These are phyloP conservation scores for Synanthedon tipuliformis DNA, from an alignment of 2,888 invertebrate species.

Conservation along the genomic window DNA sequence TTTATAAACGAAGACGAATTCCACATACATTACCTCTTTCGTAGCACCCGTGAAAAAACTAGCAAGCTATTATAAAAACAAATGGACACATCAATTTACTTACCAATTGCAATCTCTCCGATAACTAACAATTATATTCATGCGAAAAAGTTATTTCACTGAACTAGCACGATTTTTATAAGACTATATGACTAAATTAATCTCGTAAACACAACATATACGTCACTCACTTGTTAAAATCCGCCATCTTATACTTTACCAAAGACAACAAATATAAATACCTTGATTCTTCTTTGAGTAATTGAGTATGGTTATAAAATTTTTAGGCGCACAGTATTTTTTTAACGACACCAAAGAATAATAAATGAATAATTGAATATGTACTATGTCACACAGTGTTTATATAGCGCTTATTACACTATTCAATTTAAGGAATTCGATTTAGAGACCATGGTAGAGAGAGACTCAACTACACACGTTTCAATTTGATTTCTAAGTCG, in stretches of 20 bases:
- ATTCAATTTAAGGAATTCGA: no score
- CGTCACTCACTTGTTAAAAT: constrained; percentile 45
- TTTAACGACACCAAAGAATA: no score
- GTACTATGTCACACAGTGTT: no score
- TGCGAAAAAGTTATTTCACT: constrained; percentile 37
- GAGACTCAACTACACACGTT: no score
- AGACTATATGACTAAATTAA: constrained; percentile 24
- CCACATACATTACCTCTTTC: constrained; percentile 41
- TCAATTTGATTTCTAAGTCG: no score
- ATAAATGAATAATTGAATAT: no score
- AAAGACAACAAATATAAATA: constrained; percentile 19
- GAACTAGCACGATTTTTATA: constrained; percentile 28
- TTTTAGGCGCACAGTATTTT: no score
- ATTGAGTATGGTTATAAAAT: no score
- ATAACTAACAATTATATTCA: constrained; percentile 13
- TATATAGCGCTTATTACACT: no score
- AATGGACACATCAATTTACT: constrained; percentile 15
- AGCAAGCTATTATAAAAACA: constrained; percentile 7
- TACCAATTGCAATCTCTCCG: constrained; percentile 23
- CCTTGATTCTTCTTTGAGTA: not conserved
- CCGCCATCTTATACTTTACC: constrained; percentile 59
- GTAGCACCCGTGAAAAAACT: constrained; percentile 29
- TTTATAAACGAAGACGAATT: constrained; percentile 22
- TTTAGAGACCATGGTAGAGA: no score
- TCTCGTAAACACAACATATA: constrained; percentile 63